A percentile compares a stretch with the other conserved stretches of the same genome.
These are phyloP conservation scores for Micromussa lordhowensis DNA, from an alignment of 92 coral and sea anemone species.

Conservation along the genomic window DNA sequence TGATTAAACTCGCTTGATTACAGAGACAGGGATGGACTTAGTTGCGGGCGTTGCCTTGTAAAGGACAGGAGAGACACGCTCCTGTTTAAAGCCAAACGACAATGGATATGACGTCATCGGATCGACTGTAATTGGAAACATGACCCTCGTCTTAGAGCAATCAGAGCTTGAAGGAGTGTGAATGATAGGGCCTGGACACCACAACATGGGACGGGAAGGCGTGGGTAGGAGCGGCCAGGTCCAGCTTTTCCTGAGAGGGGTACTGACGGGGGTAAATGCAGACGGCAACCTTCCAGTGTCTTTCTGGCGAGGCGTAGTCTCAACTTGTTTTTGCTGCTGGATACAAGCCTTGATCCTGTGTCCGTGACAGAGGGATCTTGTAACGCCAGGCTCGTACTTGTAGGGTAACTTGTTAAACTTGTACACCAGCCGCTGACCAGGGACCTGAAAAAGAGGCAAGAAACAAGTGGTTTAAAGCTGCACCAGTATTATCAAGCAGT, in stretches of 20 bases:
- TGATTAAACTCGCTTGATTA: neutral
- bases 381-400: slow-evolving; percentile 73
- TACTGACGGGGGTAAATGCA: slow-evolving; percentile 6
- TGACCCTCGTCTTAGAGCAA: neutral
- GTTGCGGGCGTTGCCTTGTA: neutral
- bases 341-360: neutral
- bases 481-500: no score
- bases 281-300: neutral
- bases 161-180: neutral
- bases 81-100: neutral
- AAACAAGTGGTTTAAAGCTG: neutral
- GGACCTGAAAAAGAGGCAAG: slow-evolving; percentile 54
- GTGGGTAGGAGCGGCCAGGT: neutral
- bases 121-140: neutral
- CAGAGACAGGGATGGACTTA: neutral
- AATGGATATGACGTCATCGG: neutral
- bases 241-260: neutral
- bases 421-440: slow-evolving; percentile 74
- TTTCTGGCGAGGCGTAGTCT: slow-evolving; percentile 2
- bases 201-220: neutral
- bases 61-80: neutral
- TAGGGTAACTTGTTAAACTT: slow-evolving; percentile 74
- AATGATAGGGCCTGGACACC: neutral
- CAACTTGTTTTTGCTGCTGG: neutral
- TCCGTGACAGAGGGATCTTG: slow-evolving; percentile 31